phyloP scores from a whole-genome alignment of 2,797 vertebrate genomes.

The Crossoptilon crossoptilon region DNA sequence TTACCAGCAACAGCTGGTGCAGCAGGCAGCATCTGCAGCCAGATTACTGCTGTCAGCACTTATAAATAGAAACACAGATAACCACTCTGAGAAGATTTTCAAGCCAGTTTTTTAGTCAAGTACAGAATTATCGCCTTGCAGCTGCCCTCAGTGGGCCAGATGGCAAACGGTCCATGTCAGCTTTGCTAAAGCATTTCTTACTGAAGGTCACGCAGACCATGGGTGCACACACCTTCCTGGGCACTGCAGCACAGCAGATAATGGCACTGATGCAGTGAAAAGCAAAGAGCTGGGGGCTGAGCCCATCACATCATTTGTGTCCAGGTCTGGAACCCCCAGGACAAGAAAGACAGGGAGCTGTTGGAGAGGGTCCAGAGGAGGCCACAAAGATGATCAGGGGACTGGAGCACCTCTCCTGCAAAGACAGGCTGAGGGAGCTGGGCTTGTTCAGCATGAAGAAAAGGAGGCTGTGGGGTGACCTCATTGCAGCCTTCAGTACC shows the following conservation, averaged over 20 bases:
- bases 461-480: too few species aligned
- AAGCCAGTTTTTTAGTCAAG: neutral
- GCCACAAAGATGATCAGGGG: too few species aligned
- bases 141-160: neutral
- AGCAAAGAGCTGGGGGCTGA: neutral
- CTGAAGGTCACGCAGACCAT: neutral
- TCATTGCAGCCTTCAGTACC: too few species aligned
- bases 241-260: neutral
- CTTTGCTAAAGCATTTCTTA: neutral
- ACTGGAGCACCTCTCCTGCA: too few species aligned
- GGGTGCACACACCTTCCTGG: neutral
- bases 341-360: too few species aligned
- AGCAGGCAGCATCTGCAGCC: conserved; percentile 60
- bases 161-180: neutral
- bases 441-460: too few species aligned
- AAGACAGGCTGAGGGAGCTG: too few species aligned
- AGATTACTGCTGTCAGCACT: conserved; percentile 25
- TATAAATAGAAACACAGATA: conserved; percentile 21
- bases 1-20: conserved; percentile 40
- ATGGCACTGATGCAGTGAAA: neutral
- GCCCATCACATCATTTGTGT: neutral
- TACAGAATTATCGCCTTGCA: neutral
- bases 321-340: too few species aligned
- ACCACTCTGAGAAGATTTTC: neutral
- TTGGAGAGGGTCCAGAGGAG: too few species aligned